Conservation (phyloP, 2,113 vertebrate genomes). For the Stomatorhinus ivindoensis region DNA sequence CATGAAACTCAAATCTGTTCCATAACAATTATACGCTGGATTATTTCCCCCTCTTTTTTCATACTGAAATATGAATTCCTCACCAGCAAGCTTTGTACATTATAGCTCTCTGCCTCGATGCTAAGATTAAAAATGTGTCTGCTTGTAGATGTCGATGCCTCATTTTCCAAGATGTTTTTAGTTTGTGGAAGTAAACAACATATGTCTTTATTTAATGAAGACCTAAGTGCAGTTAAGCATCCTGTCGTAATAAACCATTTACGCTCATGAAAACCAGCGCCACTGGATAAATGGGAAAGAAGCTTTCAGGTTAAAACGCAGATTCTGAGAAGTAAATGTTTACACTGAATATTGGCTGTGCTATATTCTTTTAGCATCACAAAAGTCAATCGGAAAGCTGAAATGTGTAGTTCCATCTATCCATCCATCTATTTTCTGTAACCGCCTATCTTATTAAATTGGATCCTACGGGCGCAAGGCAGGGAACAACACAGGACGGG, state of each 20-base stretch:
- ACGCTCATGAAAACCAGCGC: neutral
- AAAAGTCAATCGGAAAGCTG: neutral
- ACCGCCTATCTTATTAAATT: neutral
- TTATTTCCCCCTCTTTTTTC: neutral
- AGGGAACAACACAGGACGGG: no score
- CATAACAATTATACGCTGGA: neutral
- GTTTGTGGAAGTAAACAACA: neutral
- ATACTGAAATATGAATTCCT: neutral
- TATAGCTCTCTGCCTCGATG: neutral
- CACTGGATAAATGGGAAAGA: neutral
- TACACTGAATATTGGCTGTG: neutral
- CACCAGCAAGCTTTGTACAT: neutral
- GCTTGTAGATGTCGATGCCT: neutral
- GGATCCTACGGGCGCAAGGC: no score
- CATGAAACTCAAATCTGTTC: neutral
- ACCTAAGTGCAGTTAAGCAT: neutral
- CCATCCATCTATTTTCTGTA: neutral
- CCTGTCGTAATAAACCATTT: neutral
- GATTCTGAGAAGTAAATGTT: neutral
- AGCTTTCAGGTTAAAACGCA: neutral
- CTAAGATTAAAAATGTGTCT: neutral
- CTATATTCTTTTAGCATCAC: neutral
- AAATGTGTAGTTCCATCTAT: neutral
- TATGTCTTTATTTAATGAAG: neutral
- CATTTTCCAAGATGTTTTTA: neutral